These are phyloP conservation scores for Cryptoleucopteryx plumbea DNA, from an alignment of 2,113 vertebrate species.

Conservation along the genomic window DNA sequence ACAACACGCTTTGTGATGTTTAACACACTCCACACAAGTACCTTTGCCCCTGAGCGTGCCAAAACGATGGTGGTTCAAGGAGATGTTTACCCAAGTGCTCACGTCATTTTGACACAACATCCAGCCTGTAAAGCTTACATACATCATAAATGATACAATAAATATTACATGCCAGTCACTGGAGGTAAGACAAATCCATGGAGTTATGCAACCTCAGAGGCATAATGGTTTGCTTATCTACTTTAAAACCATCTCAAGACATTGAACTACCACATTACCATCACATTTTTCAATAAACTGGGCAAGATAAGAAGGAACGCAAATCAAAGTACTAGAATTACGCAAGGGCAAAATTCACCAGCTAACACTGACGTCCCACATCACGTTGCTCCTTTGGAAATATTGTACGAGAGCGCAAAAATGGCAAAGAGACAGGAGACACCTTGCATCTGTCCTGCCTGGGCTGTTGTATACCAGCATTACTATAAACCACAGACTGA, in stretches of 20 bases:
- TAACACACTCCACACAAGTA: slow-evolving; percentile 9
- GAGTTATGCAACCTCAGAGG: slow-evolving; percentile 5
- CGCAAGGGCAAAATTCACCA: neutral
- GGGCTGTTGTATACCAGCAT: neutral
- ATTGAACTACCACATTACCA: slow-evolving; percentile 30
- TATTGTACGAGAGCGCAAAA: neutral
- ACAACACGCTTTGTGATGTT: neutral
- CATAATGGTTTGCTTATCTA: slow-evolving; percentile 15
- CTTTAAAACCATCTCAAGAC: slow-evolving; percentile 45
- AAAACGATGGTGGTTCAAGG: neutral
- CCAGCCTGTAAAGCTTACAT: neutral
- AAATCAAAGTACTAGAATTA: neutral
- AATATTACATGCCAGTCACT: neutral
- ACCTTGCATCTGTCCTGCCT: neutral
- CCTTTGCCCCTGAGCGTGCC: neutral
- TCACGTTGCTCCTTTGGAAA: neutral
- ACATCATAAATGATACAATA: neutral
- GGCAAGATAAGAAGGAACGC: neutral
- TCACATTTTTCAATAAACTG: slow-evolving; percentile 25
- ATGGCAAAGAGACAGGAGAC: neutral
- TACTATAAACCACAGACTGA: neutral
- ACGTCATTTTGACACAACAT: neutral
- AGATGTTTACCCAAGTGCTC: neutral
- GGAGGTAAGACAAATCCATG: neutral
- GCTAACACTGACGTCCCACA: neutral